Conservation (phyloP, 2,113 vertebrate genomes). For the Amblyornis subalaris region DNA sequence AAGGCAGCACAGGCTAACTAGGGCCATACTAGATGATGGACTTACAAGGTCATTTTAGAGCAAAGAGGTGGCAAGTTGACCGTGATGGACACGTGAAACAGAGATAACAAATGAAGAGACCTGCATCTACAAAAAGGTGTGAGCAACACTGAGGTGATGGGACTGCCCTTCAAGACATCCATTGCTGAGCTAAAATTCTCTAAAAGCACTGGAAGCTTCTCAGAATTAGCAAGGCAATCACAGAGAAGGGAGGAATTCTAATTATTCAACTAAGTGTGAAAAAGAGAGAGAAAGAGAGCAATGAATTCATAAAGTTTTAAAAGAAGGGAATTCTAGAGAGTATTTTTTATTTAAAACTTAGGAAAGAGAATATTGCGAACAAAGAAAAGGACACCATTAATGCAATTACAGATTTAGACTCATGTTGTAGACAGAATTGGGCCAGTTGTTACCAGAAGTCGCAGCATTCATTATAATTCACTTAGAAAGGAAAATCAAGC, state of each 20-base stretch:
- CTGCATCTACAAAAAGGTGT: neutral
- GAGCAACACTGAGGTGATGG: neutral
- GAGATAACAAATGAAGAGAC: neutral
- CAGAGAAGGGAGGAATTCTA: neutral
- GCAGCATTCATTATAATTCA: neutral
- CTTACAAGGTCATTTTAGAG: neutral
- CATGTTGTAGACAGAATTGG: neutral
- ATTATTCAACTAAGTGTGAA: neutral
- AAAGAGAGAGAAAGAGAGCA: neutral
- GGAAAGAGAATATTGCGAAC: neutral
- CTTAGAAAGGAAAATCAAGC: slow-evolving; percentile 1
- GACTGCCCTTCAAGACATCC: neutral
- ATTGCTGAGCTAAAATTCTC: neutral
- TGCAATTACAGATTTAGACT: slow-evolving; percentile 30
- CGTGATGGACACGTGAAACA: neutral
- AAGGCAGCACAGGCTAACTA: neutral
- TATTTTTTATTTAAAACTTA: neutral
- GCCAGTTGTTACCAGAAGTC: slow-evolving; percentile 8
- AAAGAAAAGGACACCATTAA: slow-evolving; percentile 22
- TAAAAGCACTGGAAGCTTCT: neutral
- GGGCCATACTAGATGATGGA: neutral
- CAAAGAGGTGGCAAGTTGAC: neutral
- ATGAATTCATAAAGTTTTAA: neutral
- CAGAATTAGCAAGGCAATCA: neutral
- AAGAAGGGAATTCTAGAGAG: neutral